Base-by-base conservation (phyloP, 2,888 invertebrate species). In the Harmothoe impar region DNA sequence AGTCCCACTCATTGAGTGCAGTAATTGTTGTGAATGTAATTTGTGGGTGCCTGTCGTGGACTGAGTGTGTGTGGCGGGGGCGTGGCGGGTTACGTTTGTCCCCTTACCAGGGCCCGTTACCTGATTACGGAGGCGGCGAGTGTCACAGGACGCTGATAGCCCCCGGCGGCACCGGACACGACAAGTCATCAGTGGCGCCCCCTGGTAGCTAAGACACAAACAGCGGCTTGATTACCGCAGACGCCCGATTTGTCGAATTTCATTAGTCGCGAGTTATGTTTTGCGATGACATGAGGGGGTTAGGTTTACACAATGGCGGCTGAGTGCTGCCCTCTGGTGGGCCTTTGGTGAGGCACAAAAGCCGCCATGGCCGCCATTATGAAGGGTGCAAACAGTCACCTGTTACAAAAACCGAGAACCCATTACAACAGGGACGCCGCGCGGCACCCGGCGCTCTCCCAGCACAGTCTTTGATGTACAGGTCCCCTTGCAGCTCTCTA, bases 361-460 rank as follows among this genome's bases (percentile, higher is more conserved):
- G 23, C 35, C 15, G 10, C 81, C 81, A 81, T 81, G 0, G 35
- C 31, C 10, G 54, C 31, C 33, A 54, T 86, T 86, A 54, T 25
- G 86, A 25, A 86, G 52, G 86, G 86, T 54, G 86, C 86, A 86
- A 86, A 86, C 86, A 86, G 54, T 54, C 54, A 31, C 54, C 54
- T 54, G 86, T 86, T 86, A 86, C 86, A 86, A 86, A 86, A 86
- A 86, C 86, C 86, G 52, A 86, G 25, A 86, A 54, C 86, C 86
- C 86, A 86, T 86, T 86, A 86, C 86, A 54, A 54, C 86, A 20
- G 1, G 52, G 86, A 86, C 51, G 52, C 54, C 29, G 33, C 17
- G n/a, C 3, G 81, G 33, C 81, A 17, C 35, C 35, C n/a, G 17
- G 7, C 33, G 81, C 33, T 7, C 33, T 23, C 43, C 33, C n/a